Evolutionary conservation across 2,797 vertebrate genomes (phyloP), one percentile per base, ranked within the genome.

Genomic region (Lepidocolaptes lacrymiger): DNA sequence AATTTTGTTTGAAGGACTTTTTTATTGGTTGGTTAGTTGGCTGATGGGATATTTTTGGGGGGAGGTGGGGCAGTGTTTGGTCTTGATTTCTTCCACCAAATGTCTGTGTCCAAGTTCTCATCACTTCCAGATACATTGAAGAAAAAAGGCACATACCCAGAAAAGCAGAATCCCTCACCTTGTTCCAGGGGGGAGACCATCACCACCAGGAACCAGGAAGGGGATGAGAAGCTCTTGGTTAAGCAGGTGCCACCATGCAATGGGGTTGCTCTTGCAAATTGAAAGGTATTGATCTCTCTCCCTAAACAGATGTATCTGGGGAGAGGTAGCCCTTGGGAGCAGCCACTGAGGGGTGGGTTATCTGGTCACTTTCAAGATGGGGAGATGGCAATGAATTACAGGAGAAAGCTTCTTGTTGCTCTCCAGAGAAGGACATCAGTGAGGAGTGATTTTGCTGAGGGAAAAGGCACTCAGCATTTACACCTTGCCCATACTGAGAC

Each of bases 121-220:
- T 94, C 89, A 90, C 95, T 97, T 97, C 96, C 95, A 98, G 97
- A 97, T 93, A 97, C 97, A 96, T 80, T 97, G 96, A 96, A 36
- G 95, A 91, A 92, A 78, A 96, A 97, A 97, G 95, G 85, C 95
- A 96, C 68, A 15, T 93, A 95, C 95, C 94, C 94, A 92, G 85
- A 94, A 94, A 95, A 75, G 13, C 5, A 56, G 56, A 75, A 80
- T 77, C 19, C 26, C 34, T 82, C 64, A 63, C 67, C 67, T 67
- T 49, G 8, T 56, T 87, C 62, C 69, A 51, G 56, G 39, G 28
- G 67, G 52, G 58, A 92, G 22, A 55, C 41, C 24, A 20, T 67
- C 37, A 46, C 49, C 36, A 13, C 24, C 24, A 52, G 58, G 72
- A 74, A 12, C 30, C 59, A 36, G 54, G 68, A 71, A 74, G 26